phyloP scores from a whole-genome alignment of 2,888 invertebrate species.

The Aleiodes leptofemur region DNA sequence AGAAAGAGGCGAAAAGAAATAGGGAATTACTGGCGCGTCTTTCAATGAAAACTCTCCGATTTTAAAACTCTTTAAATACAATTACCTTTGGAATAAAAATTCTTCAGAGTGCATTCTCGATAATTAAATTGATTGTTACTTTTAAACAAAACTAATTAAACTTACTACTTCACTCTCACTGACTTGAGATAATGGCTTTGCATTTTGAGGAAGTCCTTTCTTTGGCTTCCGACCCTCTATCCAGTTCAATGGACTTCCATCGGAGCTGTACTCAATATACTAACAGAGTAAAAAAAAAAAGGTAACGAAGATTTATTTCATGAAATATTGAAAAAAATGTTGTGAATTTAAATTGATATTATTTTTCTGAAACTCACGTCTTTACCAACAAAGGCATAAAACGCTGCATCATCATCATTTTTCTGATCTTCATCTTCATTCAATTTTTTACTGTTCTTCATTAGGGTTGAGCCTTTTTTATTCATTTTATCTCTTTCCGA shows the following conservation, averaged over 20 bases:
- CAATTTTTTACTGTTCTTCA: conserved; percentile 9
- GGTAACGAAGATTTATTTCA: background rate
- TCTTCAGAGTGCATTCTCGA: too few species aligned
- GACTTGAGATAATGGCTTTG: conserved; percentile 57
- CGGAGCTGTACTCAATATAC: conserved; percentile 63
- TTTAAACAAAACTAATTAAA: conserved; percentile 17
- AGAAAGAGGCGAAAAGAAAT: too few species aligned
- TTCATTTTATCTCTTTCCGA: background rate
- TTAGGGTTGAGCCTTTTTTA: background rate
- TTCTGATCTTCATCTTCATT: background rate
- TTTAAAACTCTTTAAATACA: background rate
- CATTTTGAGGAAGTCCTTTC: conserved; percentile 59
- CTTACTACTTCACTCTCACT: conserved; percentile 60
- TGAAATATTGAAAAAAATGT: background rate
- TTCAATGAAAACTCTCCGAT: background rate
- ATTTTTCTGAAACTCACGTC: conserved; percentile 58
- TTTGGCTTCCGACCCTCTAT: conserved; percentile 62
- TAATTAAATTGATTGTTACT: conserved; percentile 13
- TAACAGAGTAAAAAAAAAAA: conserved; percentile 35
- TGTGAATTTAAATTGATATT: background rate
- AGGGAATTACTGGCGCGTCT: too few species aligned
- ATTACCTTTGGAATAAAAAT: too few species aligned
- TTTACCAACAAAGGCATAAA: conserved; percentile 60
- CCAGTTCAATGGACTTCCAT: conserved; percentile 65
- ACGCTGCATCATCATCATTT: conserved; percentile 48